Evolutionary conservation across 2,113 vertebrate species (phyloP).

Genomic region (Neolamprologus devosi): DNA sequence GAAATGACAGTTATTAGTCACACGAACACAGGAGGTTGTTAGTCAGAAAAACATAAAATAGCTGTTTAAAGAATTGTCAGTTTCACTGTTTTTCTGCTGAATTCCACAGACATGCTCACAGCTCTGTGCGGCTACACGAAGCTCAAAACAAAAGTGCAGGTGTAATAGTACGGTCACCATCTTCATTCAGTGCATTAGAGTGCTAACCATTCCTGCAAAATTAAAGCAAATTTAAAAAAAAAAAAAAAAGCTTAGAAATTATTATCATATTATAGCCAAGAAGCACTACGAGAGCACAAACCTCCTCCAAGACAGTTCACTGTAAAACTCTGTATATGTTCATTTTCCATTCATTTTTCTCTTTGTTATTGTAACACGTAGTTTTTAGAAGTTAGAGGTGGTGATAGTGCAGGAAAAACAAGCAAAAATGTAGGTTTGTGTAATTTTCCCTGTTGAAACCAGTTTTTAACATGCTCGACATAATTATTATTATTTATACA

Average conservation of each 20-base stretch:
- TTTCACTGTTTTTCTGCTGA: background rate
- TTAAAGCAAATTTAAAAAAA: fast-evolving
- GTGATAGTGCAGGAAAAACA: background rate
- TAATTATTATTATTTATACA: background rate
- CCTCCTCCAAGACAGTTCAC: background rate
- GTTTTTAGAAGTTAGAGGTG: background rate
- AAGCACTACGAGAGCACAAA: background rate
- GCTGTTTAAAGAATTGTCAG: background rate
- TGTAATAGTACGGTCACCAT: background rate
- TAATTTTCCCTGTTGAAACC: background rate
- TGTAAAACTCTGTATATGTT: background rate
- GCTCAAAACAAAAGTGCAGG: background rate
- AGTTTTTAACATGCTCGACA: background rate
- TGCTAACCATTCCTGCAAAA: background rate
- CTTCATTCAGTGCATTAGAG: background rate
- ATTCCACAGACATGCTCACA: background rate
- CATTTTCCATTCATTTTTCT: background rate
- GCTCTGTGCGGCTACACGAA: background rate
- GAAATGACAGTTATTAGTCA: background rate
- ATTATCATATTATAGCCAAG: background rate
- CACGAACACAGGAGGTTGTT: background rate
- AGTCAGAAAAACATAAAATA: background rate
- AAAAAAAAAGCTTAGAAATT: background rate
- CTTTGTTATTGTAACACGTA: background rate
- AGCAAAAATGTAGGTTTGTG: background rate